phyloP scores from a whole-genome alignment of 2,888 invertebrate genomes.

The Dasysyrphus albostriatus region DNA sequence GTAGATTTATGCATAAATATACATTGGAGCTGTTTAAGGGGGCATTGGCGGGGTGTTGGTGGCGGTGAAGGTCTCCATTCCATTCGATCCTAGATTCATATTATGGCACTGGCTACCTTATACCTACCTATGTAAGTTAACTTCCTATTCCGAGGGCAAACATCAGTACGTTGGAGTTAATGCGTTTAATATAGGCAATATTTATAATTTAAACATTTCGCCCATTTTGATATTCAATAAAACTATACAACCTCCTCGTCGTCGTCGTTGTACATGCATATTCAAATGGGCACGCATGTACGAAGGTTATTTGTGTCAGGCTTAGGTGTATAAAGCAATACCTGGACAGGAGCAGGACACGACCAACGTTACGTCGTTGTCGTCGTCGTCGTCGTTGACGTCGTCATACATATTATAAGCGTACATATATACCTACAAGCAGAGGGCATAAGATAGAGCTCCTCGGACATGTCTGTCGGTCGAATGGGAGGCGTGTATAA shows the following conservation, averaged over 20 bases:
- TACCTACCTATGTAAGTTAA: conserved; percentile 44
- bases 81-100: conserved; percentile 11
- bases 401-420: conserved; percentile 17
- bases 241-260: conserved; percentile 55
- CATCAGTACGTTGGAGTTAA: conserved; percentile 66
- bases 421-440: background rate
- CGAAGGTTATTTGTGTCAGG: conserved; percentile 43
- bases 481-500: conserved; percentile 49
- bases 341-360: conserved; percentile 63
- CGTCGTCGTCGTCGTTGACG: background rate
- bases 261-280: conserved; percentile 37
- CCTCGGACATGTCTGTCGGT: conserved; percentile 40
- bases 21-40: conserved; percentile 37
- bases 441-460: conserved; percentile 57
- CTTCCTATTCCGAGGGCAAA: conserved; percentile 67
- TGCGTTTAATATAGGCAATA: conserved; percentile 75
- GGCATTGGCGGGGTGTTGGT: background rate
- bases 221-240: conserved; percentile 74
- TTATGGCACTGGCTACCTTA: conserved; percentile 7
- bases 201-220: conserved; percentile 74
- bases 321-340: conserved; percentile 41
- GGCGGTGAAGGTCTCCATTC: conserved; percentile 12
- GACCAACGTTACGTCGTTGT: conserved; percentile 28
- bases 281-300: conserved; percentile 57
- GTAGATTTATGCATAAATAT: conserved; percentile 40